Evolutionary conservation across 2,888 invertebrate species (phyloP), one percentile per base, ranked within the genome.

Genomic region (Amiota minor): DNA sequence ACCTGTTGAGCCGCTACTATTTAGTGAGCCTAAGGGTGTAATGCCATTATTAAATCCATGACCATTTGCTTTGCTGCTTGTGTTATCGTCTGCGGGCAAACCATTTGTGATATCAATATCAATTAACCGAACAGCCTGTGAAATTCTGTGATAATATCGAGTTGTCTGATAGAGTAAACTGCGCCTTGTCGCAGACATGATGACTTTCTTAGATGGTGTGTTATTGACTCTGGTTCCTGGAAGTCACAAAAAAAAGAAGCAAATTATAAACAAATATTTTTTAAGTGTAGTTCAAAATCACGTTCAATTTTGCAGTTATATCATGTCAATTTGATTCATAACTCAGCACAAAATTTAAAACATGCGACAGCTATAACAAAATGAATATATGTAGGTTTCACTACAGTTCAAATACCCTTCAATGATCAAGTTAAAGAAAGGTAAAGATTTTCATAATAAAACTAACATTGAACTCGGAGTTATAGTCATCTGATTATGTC

Each of bases 101-200:
- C 81, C 79, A 77, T 81, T 81, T 35, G 80, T 83, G 50, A 85
- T 80, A 67, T 83, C 83, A 73, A 83, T 85, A 59, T 85, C 83
- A 9, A 82, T 75, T 46, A 85, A 80, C 74, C 83, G 77, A 74
- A 85, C 78, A 11, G 75, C 72, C 71, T 80, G 50, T 4, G 79
- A 61, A 2, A 78, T 76, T 14, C 67, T 20, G 53, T 50, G 67
- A 59, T 59, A 20, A 20, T 20, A 9, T 16, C 16, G 59, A 11
- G 16, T 18, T 68, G 67, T 53, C 20, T 16, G 23, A 53, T 68
- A 75, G 18, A 65, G 47, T 12, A 20, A 6, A 20, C 78, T 75
- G 6, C 77, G 75, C 14, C 69, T 53, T n/a, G 82, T 85, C 61
- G 81, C 78, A 70, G 77, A 76, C 47, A 78, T 16, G 50, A 80